Base-by-base conservation (phyloP, 2,113 vertebrate genomes). In the Carassius gibelio region DNA sequence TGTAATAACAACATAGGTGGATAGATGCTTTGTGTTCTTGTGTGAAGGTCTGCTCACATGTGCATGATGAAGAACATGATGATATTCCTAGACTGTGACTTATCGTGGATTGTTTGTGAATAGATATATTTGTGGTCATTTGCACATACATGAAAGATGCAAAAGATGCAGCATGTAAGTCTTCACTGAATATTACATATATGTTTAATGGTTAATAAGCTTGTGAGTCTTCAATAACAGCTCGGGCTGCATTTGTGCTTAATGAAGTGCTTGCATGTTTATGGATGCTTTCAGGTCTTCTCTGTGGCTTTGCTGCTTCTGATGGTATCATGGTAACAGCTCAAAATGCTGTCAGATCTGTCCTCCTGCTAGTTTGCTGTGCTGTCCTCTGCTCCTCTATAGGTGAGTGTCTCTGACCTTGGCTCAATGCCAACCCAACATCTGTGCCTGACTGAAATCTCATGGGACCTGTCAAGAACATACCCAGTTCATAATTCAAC, bases 341-440 rank as follows among this genome's bases (percentile, higher is more conserved):
- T 84, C 89, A 89, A 85, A 87, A 88, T 55, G 83, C 90, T 48
- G 75, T 86, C 83, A 89, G 88, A 86, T 88, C 88, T 74, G 85
- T 93, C 50, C 38, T 90, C 64, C 85, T 92, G 86, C 87, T 94
- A 68, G 55, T 91, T 82, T 90, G 88, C 90, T 93, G 88, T 78
- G 91, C 89, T 88, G 92, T 92, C 90, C 91, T 93, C 88, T 93
- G 93, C 88, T 92, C 91, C 88, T 91, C 91, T 7, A 85, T 94
- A 86, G 89, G 93, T 94, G 90, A 94, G 94, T 93, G 78, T 68
- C 26, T 55, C n/a, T 80, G 15, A 26, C 59, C 59, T 81, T 64
- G 10, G 48, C 76, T 52, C 23, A 50, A 23, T 34, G 5, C 64
- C 66, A 38, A 59, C 5, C 38, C 15, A 81, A 26, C 21, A 66